Evolutionary conservation across 2,113 vertebrate species (phyloP).

Genomic region (Todiramphus saurophagus): DNA sequence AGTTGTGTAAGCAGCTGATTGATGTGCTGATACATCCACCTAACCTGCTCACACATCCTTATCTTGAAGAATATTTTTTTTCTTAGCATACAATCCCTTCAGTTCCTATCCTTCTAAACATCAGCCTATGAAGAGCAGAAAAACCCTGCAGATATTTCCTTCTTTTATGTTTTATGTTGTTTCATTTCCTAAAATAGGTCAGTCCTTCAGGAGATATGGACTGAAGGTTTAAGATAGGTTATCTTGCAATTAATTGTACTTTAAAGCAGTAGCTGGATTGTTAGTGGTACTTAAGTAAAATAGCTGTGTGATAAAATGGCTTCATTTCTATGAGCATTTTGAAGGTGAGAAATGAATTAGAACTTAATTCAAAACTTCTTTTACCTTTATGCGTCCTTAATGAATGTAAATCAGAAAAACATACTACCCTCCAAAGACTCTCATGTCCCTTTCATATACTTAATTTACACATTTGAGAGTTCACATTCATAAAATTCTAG

Average conservation of each 20-base stretch:
- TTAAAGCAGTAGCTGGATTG: background rate
- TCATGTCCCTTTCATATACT: background rate
- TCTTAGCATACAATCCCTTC: background rate
- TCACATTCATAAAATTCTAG: background rate
- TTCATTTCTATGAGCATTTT: background rate
- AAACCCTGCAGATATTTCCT: background rate
- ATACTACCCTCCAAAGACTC: background rate
- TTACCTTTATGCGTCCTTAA: background rate
- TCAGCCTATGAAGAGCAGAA: background rate
- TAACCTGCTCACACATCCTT: background rate
- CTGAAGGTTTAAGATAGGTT: background rate
- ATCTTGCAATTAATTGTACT: conserved; percentile 16
- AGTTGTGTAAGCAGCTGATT: background rate
- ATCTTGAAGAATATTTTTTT: background rate
- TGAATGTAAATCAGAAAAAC: conserved; percentile 7
- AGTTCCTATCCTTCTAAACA: background rate
- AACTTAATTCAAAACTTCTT: conserved; percentile 22
- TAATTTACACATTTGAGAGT: conserved; percentile 3
- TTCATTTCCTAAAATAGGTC: background rate
- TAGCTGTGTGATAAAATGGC: background rate
- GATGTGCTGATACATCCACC: background rate
- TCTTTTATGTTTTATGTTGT: background rate
- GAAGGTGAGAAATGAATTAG: conserved; percentile 3
- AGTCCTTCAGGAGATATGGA: background rate
- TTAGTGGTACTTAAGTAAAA: background rate